Evolutionary conservation across 2,113 vertebrate genomes (phyloP).

Genomic region (Myotis brandtii): DNA sequence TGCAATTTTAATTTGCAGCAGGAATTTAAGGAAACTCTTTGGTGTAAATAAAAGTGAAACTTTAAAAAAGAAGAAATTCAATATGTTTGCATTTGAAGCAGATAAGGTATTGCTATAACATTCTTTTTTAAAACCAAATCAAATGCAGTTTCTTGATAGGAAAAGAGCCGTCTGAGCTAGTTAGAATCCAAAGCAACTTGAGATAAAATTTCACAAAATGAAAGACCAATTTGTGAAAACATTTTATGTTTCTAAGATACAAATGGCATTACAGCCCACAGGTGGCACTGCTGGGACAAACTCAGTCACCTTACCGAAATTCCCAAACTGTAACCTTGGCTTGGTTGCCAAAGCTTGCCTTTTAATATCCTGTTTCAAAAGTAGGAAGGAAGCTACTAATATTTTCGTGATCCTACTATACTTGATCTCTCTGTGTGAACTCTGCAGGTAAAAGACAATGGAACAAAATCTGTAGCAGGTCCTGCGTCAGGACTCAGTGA

Average conservation of each 20-base stretch:
- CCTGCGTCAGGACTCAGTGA: neutral
- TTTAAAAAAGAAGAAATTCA: neutral
- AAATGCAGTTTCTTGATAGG: slow-evolving; percentile 25
- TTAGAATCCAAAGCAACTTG: slow-evolving; percentile 28
- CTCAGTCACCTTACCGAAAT: neutral
- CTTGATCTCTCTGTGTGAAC: neutral
- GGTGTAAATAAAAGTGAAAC: slow-evolving; percentile 36
- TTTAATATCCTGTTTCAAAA: neutral
- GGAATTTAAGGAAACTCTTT: slow-evolving; percentile 52
- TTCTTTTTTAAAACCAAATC: slow-evolving; percentile 50
- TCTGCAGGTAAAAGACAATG: slow-evolving; percentile 13
- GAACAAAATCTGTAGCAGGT: neutral
- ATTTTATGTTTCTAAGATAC: neutral
- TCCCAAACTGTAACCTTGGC: neutral
- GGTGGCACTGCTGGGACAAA: neutral
- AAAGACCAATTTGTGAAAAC: neutral
- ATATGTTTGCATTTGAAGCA: slow-evolving; percentile 28
- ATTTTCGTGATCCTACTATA: neutral
- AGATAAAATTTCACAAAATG: slow-evolving; percentile 42
- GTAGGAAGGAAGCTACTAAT: neutral
- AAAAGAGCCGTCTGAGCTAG: neutral
- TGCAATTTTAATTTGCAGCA: slow-evolving; percentile 57
- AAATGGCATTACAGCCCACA: neutral
- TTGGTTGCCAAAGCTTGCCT: neutral
- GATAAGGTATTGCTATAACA: neutral